These are phyloP conservation scores for Lasioglossum zephyrum DNA, from an alignment of 2,888 invertebrate species.

Conservation along the genomic window DNA sequence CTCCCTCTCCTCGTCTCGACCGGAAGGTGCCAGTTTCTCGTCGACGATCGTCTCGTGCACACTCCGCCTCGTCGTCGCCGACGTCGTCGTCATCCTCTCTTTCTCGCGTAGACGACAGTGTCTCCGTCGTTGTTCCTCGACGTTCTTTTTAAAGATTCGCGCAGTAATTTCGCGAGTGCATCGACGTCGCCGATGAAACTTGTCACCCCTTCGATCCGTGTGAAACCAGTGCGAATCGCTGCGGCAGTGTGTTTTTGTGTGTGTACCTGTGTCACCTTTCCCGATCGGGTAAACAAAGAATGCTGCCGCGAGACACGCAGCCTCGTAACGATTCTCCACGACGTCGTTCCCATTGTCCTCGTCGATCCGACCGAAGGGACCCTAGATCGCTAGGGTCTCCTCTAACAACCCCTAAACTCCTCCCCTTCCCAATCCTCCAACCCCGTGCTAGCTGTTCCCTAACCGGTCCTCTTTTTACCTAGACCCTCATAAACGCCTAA, in stretches of 20 bases:
- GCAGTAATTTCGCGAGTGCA: background rate
- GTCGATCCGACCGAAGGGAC: background rate
- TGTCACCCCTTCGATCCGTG: background rate
- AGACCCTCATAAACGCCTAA: background rate
- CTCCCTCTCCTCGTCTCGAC: conserved; percentile 75
- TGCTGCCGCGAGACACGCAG: conserved; percentile 9
- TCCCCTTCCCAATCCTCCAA: background rate
- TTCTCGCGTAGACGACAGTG: background rate
- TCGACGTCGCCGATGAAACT: background rate
- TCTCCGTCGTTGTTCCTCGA: background rate
- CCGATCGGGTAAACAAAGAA: conserved; percentile 45
- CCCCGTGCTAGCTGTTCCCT: background rate
- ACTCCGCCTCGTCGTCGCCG: conserved; percentile 55
- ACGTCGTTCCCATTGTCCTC: background rate
- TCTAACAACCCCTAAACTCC: background rate
- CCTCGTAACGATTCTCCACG: background rate
- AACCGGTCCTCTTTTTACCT: background rate
- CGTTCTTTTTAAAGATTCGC: background rate
- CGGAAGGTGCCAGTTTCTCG: conserved; percentile 83
- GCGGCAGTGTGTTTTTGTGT: background rate
- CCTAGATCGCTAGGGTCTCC: background rate
- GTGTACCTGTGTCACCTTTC: background rate
- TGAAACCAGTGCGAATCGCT: background rate
- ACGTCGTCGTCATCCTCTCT: background rate
- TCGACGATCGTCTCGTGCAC: conserved; percentile 80